phyloP scores from a whole-genome alignment of 2,797 vertebrate genomes.

The Molossus molossus region DNA sequence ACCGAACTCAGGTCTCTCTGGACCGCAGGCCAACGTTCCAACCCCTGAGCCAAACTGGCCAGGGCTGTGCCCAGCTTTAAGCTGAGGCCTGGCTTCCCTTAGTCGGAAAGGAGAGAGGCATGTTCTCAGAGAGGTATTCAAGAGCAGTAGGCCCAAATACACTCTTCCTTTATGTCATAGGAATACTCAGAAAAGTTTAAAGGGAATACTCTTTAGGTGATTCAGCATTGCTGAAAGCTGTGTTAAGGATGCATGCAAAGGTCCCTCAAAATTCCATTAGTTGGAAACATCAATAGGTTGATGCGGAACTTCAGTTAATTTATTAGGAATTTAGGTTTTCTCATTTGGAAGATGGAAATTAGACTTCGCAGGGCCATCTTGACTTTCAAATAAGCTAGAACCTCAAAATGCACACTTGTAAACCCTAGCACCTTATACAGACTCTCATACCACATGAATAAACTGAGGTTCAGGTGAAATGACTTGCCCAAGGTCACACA shows the following conservation, averaged over 20 bases:
- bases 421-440: background rate
- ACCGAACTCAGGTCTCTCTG: too few species aligned
- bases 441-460: background rate
- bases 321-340: conserved; percentile 26
- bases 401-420: background rate
- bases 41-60: too few species aligned
- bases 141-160: background rate
- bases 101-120: background rate
- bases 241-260: background rate
- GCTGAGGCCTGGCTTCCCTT: background rate
- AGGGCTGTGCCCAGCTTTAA: background rate
- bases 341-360: conserved; percentile 36
- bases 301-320: background rate
- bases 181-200: background rate
- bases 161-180: background rate
- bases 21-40: too few species aligned
- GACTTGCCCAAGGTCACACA: background rate
- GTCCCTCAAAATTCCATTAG: background rate
- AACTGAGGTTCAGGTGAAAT: background rate
- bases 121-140: background rate
- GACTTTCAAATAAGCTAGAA: background rate
- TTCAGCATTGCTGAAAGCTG: background rate
- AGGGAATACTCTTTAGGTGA: conserved; percentile 4
- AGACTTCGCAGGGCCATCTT: conserved; percentile 7
- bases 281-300: background rate